These are phyloP conservation scores for Asbolus verrucosus DNA, from an alignment of 1,140 invertebrate genomes.

Conservation along the genomic window DNA sequence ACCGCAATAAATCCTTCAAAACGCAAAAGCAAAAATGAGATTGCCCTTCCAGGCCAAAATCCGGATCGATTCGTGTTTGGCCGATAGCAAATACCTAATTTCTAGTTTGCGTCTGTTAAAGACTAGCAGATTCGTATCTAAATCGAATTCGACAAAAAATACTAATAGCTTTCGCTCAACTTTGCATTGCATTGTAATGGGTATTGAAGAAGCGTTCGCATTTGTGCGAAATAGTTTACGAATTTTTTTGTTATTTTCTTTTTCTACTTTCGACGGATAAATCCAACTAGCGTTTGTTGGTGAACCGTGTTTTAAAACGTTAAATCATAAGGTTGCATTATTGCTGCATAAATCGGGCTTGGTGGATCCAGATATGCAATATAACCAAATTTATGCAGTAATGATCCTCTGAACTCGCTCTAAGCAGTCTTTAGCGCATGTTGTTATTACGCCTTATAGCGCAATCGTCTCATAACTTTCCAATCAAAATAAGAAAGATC, in stretches of 20 bases:
- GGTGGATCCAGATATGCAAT: conserved; percentile 17
- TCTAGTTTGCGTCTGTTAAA: conserved; percentile 46
- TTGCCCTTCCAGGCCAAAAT: not conserved
- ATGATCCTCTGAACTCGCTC: conserved; percentile 24
- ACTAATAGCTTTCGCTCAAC: conserved; percentile 49
- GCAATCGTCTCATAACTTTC: conserved; percentile 10
- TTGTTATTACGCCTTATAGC: conserved; percentile 17
- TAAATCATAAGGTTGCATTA: conserved; percentile 11
- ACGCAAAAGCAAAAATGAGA: too few relatives aligned
- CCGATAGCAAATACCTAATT: conserved; percentile 47
- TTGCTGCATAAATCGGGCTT: conserved; percentile 21
- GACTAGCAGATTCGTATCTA: conserved; percentile 46
- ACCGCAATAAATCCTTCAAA: not conserved
- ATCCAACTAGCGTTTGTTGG: not conserved
- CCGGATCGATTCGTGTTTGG: conserved; percentile 15
- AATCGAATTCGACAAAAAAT: conserved; percentile 49
- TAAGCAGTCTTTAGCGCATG: conserved; percentile 12
- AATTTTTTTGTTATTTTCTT: too few relatives aligned
- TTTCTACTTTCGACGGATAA: not conserved
- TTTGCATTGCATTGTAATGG: conserved; percentile 48
- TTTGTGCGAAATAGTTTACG: conserved; percentile 20
- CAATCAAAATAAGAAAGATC: conserved; percentile 2
- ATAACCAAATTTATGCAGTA: conserved; percentile 41
- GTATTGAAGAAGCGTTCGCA: conserved; percentile 19
- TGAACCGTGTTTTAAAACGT: not conserved